Conservation (phyloP, 2,113 vertebrate genomes). For the Grus americana region DNA sequence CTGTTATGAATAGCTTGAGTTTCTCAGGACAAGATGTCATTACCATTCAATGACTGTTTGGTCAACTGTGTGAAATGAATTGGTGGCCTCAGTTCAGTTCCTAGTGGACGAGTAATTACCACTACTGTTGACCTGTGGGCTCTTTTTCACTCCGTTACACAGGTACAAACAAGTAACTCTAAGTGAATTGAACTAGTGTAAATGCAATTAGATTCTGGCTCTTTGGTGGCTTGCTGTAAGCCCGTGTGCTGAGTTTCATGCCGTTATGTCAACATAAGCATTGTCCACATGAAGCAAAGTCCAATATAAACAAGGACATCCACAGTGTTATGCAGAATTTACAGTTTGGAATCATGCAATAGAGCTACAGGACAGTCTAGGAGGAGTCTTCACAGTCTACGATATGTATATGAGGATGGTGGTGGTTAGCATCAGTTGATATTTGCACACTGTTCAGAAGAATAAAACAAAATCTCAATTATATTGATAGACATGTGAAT, state of each 20-base stretch:
- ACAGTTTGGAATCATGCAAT: background rate
- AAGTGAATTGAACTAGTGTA: slow-evolving; percentile 46
- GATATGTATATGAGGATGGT: too few relatives aligned
- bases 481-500: background rate
- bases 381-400: background rate
- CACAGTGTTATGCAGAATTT: background rate
- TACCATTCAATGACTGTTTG: slow-evolving; percentile 36
- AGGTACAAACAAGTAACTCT: slow-evolving; percentile 30
- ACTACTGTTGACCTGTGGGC: background rate
- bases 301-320: accelerated
- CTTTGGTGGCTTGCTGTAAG: background rate
- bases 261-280: background rate
- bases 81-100: slow-evolving; percentile 41
- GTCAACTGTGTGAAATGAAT: slow-evolving; percentile 61
- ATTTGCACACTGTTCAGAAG: background rate
- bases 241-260: background rate
- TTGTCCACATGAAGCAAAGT: background rate
- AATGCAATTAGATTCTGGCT: slow-evolving; percentile 34
- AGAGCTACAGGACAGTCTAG: background rate
- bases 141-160: slow-evolving; percentile 38
- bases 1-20: slow-evolving; percentile 15
- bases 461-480: background rate
- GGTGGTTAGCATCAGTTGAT: background rate
- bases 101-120: slow-evolving; percentile 47
- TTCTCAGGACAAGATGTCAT: slow-evolving; percentile 29